phyloP scores from a whole-genome alignment of 2,888 invertebrate species.

The Tillus elongatus region DNA sequence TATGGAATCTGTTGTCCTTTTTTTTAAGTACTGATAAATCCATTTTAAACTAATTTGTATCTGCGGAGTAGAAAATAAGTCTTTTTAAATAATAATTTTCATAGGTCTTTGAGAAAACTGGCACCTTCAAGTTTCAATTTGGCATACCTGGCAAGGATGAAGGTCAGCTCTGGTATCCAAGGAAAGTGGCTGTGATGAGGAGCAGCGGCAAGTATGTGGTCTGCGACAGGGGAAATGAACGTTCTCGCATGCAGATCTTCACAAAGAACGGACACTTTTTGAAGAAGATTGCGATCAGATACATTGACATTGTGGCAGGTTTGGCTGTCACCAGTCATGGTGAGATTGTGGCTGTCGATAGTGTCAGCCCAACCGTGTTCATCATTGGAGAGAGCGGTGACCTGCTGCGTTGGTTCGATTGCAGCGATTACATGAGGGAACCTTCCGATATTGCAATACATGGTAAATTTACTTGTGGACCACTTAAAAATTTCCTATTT shows the following conservation, averaged over 20 bases:
- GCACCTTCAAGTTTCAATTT: conserved; percentile 88
- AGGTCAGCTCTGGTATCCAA: conserved; percentile 94
- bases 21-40: no score
- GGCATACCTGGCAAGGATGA: conserved; percentile 93
- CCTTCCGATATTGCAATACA: conserved; percentile 95
- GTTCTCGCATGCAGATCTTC: conserved; percentile 96
- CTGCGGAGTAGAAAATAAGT: not conserved
- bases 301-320: conserved; percentile 88
- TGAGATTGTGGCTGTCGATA: conserved; percentile 93
- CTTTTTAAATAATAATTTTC: conserved; percentile 9
- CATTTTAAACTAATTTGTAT: not conserved
- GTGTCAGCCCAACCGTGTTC: conserved; percentile 94
- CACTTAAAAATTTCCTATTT: no score
- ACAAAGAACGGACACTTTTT: conserved; percentile 92
- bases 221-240: conserved; percentile 93
- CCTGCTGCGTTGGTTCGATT: conserved; percentile 92
- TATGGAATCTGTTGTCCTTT: no score
- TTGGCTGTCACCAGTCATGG: conserved; percentile 87
- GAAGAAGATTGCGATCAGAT: conserved; percentile 85
- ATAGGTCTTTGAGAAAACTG: conserved; percentile 88
- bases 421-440: conserved; percentile 95
- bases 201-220: conserved; percentile 88
- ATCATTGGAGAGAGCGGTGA: conserved; percentile 88
- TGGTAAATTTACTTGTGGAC: no score
- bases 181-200: conserved; percentile 88